Percentiles rank a stretch among this genome's conserved stretches.
These are phyloP conservation scores for Microctonus hyperodae DNA, from an alignment of 2,888 invertebrate genomes.

Conservation along the genomic window DNA sequence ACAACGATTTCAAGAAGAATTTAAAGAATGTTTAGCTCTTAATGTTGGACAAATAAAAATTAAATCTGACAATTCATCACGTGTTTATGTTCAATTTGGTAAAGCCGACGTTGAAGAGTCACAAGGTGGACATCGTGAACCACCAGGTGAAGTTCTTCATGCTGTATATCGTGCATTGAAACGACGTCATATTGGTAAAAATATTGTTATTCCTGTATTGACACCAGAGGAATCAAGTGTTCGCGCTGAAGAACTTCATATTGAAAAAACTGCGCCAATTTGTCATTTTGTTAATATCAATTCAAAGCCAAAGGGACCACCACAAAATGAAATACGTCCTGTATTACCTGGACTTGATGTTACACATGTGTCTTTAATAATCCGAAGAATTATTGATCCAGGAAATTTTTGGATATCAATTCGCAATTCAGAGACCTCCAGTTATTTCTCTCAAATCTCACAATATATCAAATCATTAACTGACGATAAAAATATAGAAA, in stretches of 20 bases:
- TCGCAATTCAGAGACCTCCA: conserved; percentile 63
- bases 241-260: conserved; percentile 45
- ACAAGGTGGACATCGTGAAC: conserved; percentile 47
- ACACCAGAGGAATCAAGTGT: conserved; percentile 41
- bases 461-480: not conserved
- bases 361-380: conserved; percentile 66
- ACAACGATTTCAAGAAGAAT: conserved; percentile 69
- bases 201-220: conserved; percentile 66
- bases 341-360: conserved; percentile 70
- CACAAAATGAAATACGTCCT: conserved; percentile 61
- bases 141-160: conserved; percentile 58
- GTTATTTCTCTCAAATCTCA: conserved; percentile 41
- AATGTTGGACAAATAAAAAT: conserved; percentile 46
- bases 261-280: conserved; percentile 28
- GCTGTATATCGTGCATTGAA: conserved; percentile 81
- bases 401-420: conserved; percentile 76
- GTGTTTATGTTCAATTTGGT: conserved; percentile 74
- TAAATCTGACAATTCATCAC: conserved; percentile 65
- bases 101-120: conserved; percentile 55
- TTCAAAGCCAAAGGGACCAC: conserved; percentile 45
- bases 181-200: conserved; percentile 65
- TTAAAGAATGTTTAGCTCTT: conserved; percentile 61
- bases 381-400: conserved; percentile 70
- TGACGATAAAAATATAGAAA: conserved; percentile 36
- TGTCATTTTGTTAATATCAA: conserved; percentile 26